Base-by-base conservation (phyloP, 2,113 vertebrate species). In the Pungitius pungitius region DNA sequence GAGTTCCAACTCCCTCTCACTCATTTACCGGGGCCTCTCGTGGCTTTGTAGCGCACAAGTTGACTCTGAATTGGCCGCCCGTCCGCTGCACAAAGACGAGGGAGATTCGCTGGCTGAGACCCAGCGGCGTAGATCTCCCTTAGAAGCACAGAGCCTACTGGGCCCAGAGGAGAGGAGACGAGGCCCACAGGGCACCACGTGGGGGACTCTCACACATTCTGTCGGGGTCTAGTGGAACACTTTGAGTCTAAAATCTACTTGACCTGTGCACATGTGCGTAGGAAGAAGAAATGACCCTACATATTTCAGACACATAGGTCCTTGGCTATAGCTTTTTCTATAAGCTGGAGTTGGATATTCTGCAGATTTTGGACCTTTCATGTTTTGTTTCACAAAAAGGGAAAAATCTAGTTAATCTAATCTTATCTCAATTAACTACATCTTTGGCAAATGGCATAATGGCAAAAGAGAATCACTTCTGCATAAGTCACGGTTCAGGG, bases 11-110 rank as follows among this genome's bases (percentile, higher is more conserved):
- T 77, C 72, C 65, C 82, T 76, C 81, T 74, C 77, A 3, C 85
- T 81, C 70, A 73, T 87, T 88, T 87, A 84, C 76, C 24, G 69
- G 73, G 18, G 83, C 83, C 85, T 89, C 80, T 83, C 75, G 85
- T 86, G 87, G 84, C 86, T 82, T 74, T 65, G 67, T 79, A 73
- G 54, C 71, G 30, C 88, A 69, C 80, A 71, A 83, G 76, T 73
- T 73, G 79, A 86, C 77, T 91, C 59, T 6, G 77, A 81, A 76
- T 82, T 66, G 73, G 72, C 70, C 64, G 84, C 30, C 78, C 22
- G 73, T 89, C 77, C 68, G 11, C 1, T 39, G 1, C 56, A 88
- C 80, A 87, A 90, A 89, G 78, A 77, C 59, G 4, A 75, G 72
- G 82, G 78, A 67, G 73, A 78, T 73, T 77, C 69, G 6, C 73